phyloP scores from a whole-genome alignment of 2,888 invertebrate genomes.

The Spilarctia lutea region DNA sequence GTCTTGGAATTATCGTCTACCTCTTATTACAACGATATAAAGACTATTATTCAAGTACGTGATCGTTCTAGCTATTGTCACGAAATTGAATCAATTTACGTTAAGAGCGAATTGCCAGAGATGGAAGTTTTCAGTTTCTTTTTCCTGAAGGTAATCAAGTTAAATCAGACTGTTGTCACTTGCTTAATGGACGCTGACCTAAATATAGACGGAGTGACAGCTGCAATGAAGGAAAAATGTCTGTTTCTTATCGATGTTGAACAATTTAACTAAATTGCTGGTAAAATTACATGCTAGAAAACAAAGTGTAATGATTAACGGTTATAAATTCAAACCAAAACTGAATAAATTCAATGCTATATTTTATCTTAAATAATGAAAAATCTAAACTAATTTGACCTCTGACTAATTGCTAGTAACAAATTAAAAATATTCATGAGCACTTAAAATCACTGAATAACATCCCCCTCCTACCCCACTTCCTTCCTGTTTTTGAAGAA shows the following conservation, averaged over 20 bases:
- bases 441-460: background rate
- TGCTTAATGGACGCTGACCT: conserved; percentile 52
- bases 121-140: conserved; percentile 62
- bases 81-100: conserved; percentile 71
- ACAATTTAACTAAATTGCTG: background rate
- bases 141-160: conserved; percentile 65
- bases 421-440: background rate
- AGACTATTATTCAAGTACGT: conserved; percentile 38
- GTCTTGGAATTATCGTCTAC: background rate
- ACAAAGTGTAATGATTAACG: background rate
- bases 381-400: background rate
- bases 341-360: background rate
- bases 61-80: conserved; percentile 45
- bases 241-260: background rate
- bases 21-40: conserved; percentile 36
- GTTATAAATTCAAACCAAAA: background rate
- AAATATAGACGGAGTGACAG: conserved; percentile 21
- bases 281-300: background rate
- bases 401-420: background rate
- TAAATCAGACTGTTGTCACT: conserved; percentile 62
- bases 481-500: too few species aligned
- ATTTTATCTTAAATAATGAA: background rate
- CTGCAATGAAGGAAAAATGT: background rate
- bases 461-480: background rate
- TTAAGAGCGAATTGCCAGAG: conserved; percentile 66